Conservation (phyloP, 2,113 vertebrate genomes). For the Pseudonaja textilis region DNA sequence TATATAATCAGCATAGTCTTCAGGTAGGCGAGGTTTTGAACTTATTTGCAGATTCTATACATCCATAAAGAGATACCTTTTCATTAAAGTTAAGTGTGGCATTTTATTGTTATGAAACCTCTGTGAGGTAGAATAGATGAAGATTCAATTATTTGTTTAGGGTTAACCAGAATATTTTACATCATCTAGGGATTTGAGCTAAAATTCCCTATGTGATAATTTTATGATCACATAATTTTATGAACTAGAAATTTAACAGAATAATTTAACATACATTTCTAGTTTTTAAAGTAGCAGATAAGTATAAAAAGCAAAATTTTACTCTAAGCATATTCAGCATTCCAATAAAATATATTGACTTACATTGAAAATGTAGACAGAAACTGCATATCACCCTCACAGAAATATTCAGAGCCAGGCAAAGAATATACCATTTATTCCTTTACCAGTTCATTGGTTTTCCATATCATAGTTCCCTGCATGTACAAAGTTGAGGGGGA, state of each 20-base stretch:
- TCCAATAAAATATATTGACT: neutral
- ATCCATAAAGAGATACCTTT: neutral
- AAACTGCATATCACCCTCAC: neutral
- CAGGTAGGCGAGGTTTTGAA: neutral
- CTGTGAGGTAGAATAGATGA: neutral
- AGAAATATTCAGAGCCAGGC: neutral
- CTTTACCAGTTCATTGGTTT: neutral
- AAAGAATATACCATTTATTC: neutral
- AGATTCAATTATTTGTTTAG: neutral
- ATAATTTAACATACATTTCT: neutral
- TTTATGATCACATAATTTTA: neutral
- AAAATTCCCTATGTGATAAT: neutral
- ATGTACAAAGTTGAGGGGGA: neutral
- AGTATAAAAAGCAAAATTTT: neutral
- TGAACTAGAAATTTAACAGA: neutral
- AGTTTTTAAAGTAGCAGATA: neutral
- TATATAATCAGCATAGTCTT: neutral
- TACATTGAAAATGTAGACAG: neutral
- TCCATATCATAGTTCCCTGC: neutral
- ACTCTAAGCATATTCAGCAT: neutral
- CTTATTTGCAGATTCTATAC: neutral
- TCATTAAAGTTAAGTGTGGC: neutral
- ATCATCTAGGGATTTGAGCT: neutral
- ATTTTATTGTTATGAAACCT: neutral
- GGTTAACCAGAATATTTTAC: neutral